phyloP scores from a whole-genome alignment of 2,797 vertebrate genomes.

The Urosaurus nigricauda region DNA sequence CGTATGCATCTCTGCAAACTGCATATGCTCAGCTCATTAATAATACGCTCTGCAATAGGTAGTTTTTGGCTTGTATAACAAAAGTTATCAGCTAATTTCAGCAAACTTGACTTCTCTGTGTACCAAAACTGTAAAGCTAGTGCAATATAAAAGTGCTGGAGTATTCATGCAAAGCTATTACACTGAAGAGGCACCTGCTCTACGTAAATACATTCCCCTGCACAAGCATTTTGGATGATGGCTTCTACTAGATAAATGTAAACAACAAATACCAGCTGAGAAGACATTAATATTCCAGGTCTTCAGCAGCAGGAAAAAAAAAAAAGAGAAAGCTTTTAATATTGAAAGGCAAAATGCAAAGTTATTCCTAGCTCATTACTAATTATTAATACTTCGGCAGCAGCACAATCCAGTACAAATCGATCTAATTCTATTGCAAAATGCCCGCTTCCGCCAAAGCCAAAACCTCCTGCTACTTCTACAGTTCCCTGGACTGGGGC shows the following conservation, averaged over 20 bases:
- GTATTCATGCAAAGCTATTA: not conserved
- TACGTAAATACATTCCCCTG: not conserved
- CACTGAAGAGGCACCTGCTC: not conserved
- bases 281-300: not conserved
- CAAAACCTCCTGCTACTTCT: not conserved
- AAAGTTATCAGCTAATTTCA: constrained; percentile 17
- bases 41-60: constrained; percentile 6
- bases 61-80: not conserved
- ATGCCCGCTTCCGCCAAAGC: not conserved
- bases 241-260: not conserved
- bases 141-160: not conserved
- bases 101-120: rapidly evolving
- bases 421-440: not conserved
- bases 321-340: rapidly evolving
- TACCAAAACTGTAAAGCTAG: not conserved
- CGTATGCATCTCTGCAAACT: not conserved
- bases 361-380: not conserved
- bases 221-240: not conserved
- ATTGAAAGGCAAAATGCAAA: constrained; percentile 31
- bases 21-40: not conserved
- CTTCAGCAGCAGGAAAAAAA: rapidly evolving
- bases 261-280: not conserved
- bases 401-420: not conserved
- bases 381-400: too few species aligned
- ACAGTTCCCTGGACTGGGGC: not conserved